These are phyloP conservation scores for Pomacea canaliculata DNA, from an alignment of 2,888 invertebrate genomes.

Conservation along the genomic window DNA sequence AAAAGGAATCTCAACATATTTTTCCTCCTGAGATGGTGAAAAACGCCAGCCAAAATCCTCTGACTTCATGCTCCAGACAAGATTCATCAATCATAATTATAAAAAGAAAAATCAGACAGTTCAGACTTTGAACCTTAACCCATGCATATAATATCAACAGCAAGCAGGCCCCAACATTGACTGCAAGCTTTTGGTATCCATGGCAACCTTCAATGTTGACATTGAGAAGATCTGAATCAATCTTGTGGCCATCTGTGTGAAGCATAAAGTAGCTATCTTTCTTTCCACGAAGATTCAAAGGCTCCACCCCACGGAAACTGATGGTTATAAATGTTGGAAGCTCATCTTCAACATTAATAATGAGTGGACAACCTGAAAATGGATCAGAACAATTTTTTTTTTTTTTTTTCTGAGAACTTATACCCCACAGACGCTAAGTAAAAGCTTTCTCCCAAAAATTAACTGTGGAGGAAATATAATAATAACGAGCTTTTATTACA, in stretches of 20 bases:
- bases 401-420: neutral
- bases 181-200: slow-evolving; percentile 11
- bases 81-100: no score
- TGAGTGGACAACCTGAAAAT: slow-evolving; percentile 57
- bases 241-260: slow-evolving; percentile 46
- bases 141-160: slow-evolving; percentile 13
- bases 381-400: neutral
- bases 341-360: slow-evolving; percentile 49
- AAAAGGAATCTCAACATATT: no score
- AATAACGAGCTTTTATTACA: no score
- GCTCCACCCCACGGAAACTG: slow-evolving; percentile 40
- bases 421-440: no score
- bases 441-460: no score
- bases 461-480: no score
- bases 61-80: no score
- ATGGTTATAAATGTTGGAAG: slow-evolving; percentile 44
- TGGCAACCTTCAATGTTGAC: slow-evolving; percentile 58
- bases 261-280: slow-evolving; percentile 45
- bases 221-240: slow-evolving; percentile 49
- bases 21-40: no score
- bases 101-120: no score
- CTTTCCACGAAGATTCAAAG: slow-evolving; percentile 30
- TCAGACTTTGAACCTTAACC: neutral
- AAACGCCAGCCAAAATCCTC: no score
- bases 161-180: neutral